Evolutionary conservation across 2,888 invertebrate genomes (phyloP), one percentile per base, ranked within the genome.

Genomic region (Flabesymbios commensalis): DNA sequence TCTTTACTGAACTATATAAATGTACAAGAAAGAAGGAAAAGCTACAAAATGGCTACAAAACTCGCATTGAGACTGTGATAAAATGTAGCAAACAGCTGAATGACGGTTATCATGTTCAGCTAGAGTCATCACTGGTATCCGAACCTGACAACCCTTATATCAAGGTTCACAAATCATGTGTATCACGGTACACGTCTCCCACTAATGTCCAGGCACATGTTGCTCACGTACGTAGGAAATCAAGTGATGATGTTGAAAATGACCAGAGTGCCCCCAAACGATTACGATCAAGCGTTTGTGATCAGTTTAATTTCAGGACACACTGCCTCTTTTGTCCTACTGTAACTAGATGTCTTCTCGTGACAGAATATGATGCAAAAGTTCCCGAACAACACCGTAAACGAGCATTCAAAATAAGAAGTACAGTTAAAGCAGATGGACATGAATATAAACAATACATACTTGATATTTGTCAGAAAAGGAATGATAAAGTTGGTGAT

Each of bases 371-470:
- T 45, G 45, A 22, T 36, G 10, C 39, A 45, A 45, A 45, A 45
- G 24, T 22, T n/a, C 17, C 14, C 10, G 22, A 45, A 24, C n/a
- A 7, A n/a, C 45, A 24, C 10, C 45, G 45, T 22, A 45, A 45
- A 22, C 24, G 45, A n/a, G 17, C 10, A 45, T 45, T 45, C 22
- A 10, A n/a, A 45, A 45, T 45, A 45, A 45, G 45, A 45, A 45
- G 45, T 45, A 7, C 10, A 10, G 45, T 45, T 10, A 22, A 10
- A 45, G 14, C 45, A 45, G 45, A 45, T 22, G 10, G 45, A 45
- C 45, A 45, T n/a, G 45, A 45, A 45, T 22, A 45, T 45, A 45
- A 45, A 45, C 45, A 45, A 45, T 45, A n/a, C 45, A 45, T 45
- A 45, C 7, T 45, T 45, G 45, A 45, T 22, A 45, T 45, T 45